phyloP scores from a whole-genome alignment of 2,113 vertebrate genomes.

The Atherinomorus stipes region DNA sequence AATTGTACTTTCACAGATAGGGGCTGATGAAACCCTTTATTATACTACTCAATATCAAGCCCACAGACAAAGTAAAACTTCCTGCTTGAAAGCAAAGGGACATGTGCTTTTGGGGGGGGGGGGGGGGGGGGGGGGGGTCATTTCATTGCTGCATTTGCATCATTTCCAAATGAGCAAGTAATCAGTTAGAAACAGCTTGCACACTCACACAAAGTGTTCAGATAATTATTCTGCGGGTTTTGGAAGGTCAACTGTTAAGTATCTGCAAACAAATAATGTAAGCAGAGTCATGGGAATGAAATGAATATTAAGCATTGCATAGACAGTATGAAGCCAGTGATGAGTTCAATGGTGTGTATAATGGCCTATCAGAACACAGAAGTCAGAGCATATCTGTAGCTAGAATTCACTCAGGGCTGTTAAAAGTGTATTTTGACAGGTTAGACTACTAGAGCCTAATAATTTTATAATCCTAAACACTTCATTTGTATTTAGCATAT shows the following conservation, averaged over 20 bases:
- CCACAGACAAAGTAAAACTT: not conserved
- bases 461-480: not conserved
- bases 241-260: not conserved
- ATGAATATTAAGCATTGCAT: not conserved
- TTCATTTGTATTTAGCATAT: not conserved
- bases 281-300: not conserved
- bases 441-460: not conserved
- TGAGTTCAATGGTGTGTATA: not conserved
- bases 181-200: not conserved
- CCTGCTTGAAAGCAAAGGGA: not conserved
- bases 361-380: not conserved
- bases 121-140: no score
- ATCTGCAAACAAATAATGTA: not conserved
- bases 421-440: slow-evolving; percentile 13
- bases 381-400: not conserved
- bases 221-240: no score
- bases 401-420: not conserved
- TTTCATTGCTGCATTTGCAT: not conserved
- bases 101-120: no score
- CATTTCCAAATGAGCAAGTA: not conserved
- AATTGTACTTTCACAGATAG: no score
- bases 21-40: not conserved
- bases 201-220: not conserved
- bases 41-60: slow-evolving; percentile 2
- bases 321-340: not conserved